These are phyloP conservation scores for Malthinus flaveolus DNA, from an alignment of 2,888 invertebrate species.

Conservation along the genomic window DNA sequence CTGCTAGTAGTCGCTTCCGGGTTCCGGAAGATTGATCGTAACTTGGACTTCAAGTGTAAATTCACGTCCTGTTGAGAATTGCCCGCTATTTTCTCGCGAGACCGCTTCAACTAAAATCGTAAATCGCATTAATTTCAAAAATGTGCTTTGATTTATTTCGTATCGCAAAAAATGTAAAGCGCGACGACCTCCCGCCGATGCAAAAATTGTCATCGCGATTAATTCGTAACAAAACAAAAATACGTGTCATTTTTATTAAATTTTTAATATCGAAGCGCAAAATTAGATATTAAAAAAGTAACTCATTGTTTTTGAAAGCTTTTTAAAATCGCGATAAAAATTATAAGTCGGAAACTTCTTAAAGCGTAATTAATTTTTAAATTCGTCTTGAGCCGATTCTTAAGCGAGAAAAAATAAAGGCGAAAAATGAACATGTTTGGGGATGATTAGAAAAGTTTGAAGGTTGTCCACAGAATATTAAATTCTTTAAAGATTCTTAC, in stretches of 20 bases:
- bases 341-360: too few species aligned
- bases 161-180: background rate
- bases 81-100: constrained; percentile 20
- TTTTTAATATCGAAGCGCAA: background rate
- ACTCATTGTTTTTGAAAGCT: too few species aligned
- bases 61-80: constrained; percentile 26
- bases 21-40: constrained; percentile 24
- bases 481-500: constrained; percentile 4
- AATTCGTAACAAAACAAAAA: too few species aligned
- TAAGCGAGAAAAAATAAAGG: constrained; percentile 4
- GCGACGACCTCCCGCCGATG: too few species aligned
- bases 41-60: constrained; percentile 25
- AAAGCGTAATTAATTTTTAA: background rate
- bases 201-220: too few species aligned
- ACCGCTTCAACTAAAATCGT: background rate
- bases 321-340: too few species aligned
- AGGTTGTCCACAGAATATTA: constrained; percentile 6
- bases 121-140: background rate
- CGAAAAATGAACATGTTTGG: constrained; percentile 4
- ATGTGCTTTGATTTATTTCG: background rate
- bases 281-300: too few species aligned
- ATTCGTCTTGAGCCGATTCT: background rate
- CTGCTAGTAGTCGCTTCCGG: constrained; percentile 12
- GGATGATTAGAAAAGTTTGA: constrained; percentile 7
- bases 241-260: too few species aligned